Evolutionary conservation across 1,140 invertebrate species (phyloP).

Genomic region (Drosophila dunni): DNA sequence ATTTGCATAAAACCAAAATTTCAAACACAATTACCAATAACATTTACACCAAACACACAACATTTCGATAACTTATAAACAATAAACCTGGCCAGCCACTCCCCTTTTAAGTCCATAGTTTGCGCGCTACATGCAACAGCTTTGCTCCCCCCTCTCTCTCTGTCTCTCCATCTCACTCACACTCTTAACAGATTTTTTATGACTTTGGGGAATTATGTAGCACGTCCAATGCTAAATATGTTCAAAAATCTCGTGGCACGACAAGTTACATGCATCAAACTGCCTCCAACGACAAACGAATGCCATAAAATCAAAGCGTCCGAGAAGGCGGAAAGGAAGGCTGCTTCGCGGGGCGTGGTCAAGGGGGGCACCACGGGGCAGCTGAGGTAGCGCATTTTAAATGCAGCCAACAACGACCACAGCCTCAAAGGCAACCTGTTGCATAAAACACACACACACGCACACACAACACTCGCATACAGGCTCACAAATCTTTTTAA

Average conservation of each 20-base stretch:
- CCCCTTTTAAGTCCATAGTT: conserved; percentile 33
- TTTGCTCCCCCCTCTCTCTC: conserved; percentile 19
- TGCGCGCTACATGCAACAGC: conserved; percentile 22
- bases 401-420: conserved; percentile 28
- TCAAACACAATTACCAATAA: conserved; percentile 41
- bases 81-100: conserved; percentile 54
- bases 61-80: conserved; percentile 38
- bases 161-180: background rate
- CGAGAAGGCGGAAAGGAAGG: conserved; percentile 50
- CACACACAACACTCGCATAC: conserved; percentile 26
- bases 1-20: conserved; percentile 50
- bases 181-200: conserved; percentile 23
- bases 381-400: conserved; percentile 40
- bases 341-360: background rate
- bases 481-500: conserved; percentile 49
- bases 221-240: conserved; percentile 77
- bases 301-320: conserved; percentile 69
- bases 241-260: conserved; percentile 68
- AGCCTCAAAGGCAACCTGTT: conserved; percentile 66
- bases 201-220: conserved; percentile 65
- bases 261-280: conserved; percentile 80
- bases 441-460: conserved; percentile 35
- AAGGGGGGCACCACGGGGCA: background rate
- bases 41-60: conserved; percentile 27
- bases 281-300: conserved; percentile 68